These are phyloP conservation scores for Oryzias javanicus DNA, from an alignment of 2,113 vertebrate genomes.

Conservation along the genomic window DNA sequence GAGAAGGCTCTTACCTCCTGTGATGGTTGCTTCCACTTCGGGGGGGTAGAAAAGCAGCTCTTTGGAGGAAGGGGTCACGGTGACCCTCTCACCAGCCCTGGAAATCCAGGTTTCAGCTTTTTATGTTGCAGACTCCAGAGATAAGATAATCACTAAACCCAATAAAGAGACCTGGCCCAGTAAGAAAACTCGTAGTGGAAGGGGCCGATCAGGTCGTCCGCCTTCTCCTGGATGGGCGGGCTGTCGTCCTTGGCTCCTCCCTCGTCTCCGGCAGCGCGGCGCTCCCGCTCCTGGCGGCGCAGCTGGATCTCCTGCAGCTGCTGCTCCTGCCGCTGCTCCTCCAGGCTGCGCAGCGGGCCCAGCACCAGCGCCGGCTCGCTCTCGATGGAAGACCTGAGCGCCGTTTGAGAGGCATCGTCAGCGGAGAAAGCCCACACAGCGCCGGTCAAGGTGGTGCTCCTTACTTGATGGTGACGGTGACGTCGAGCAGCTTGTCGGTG, in stretches of 20 bases:
- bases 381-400: conserved; percentile 92
- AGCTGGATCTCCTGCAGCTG: conserved; percentile 90
- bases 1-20: conserved; percentile 80
- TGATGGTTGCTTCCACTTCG: conserved; percentile 90
- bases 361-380: conserved; percentile 95
- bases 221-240: conserved; percentile 87
- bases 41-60: conserved; percentile 95
- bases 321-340: conserved; percentile 90
- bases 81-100: conserved; percentile 95
- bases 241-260: conserved; percentile 71
- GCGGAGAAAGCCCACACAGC: too few relatives aligned
- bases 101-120: conserved; percentile 9
- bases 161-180: conserved; percentile 88
- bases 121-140: neutral
- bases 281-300: conserved; percentile 87
- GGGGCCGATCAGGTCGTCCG: conserved; percentile 87
- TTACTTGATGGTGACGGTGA: conserved; percentile 96
- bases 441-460: neutral
- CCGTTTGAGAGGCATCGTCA: neutral
- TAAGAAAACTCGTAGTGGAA: conserved; percentile 96
- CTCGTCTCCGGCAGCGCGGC: conserved; percentile 72
- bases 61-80: conserved; percentile 92
- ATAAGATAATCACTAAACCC: neutral
- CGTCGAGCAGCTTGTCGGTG: conserved; percentile 92
- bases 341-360: conserved; percentile 86